Base-by-base conservation (phyloP, 2,113 vertebrate species). In the Rhinichthys klamathensis region DNA sequence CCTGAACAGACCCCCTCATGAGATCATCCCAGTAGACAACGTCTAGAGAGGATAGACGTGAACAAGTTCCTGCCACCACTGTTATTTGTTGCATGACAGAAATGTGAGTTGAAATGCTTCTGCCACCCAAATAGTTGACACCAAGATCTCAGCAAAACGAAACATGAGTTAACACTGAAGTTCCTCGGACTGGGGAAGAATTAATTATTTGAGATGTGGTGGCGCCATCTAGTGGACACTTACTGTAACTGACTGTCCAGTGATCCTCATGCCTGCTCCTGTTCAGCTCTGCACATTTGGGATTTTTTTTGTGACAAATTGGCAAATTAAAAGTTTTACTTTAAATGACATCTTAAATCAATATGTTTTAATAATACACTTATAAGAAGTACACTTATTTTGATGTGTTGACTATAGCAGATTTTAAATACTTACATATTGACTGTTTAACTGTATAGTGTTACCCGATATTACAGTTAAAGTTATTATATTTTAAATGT, bases 151-250 rank as follows among this genome's bases (percentile, higher is more conserved):
- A n/a, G 49, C 1, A 56, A 58, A n/a, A 35, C 1, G 12, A 1
- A 56, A 35, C 16, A 23, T 41, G 21, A n/a, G 11, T 60, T 60
- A 1, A n/a, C 23, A 3, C 18, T 25, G 2, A 77, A 13, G 4
- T 35, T 78, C 23, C 13, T 44, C n/a, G 3, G 4, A 63, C 5
- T 1, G 56, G n/a, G 2, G 25, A 38, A 10, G 6, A 27, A 41
- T 51, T 3, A 16, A 23, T 15, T 8, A 44, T 79, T 79, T 23
- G 27, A 32, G 51, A 44, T 8, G 18, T n/a, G 21, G 11, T 73
- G 27, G 35, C 30, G 23, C 84, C 5, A 49, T 61, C 84, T 85
- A 13, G 84, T 85, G 84, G 51, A 72, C 3, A 61, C 1, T 73
- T 32, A 2, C 21, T 44, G 25, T 49, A 30, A 16, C 10, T 69